These are phyloP conservation scores for Burhinus bistriatus DNA, from an alignment of 2,113 vertebrate species.

Conservation along the genomic window DNA sequence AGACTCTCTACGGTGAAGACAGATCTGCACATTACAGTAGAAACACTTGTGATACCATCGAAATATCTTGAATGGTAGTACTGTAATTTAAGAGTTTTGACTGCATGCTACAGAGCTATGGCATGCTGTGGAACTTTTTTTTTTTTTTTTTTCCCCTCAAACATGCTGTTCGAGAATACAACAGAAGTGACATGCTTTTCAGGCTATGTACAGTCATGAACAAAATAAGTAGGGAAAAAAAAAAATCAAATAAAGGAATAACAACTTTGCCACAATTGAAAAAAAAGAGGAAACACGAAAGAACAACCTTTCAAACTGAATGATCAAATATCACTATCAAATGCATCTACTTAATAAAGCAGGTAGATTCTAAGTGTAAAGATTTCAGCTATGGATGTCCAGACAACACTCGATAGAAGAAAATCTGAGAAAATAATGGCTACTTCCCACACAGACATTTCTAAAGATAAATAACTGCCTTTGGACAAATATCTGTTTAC, in stretches of 20 bases:
- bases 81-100: neutral
- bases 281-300: neutral
- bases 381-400: neutral
- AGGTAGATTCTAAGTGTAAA: neutral
- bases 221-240: neutral
- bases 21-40: neutral
- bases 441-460: neutral
- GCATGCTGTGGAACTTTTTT: neutral
- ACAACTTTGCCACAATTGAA: neutral
- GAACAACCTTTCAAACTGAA: neutral
- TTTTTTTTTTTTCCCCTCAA: neutral
- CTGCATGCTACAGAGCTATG: neutral
- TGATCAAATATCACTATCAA: neutral
- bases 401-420: neutral
- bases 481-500: neutral
- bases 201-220: neutral
- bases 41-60: neutral
- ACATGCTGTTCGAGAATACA: neutral
- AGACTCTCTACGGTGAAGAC: neutral
- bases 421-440: neutral
- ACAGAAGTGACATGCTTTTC: neutral
- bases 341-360: neutral
- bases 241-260: neutral
- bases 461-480: neutral
- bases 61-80: neutral